Evolutionary conservation across 1,140 invertebrate genomes (phyloP).

Genomic region (Nephotettix cincticeps): DNA sequence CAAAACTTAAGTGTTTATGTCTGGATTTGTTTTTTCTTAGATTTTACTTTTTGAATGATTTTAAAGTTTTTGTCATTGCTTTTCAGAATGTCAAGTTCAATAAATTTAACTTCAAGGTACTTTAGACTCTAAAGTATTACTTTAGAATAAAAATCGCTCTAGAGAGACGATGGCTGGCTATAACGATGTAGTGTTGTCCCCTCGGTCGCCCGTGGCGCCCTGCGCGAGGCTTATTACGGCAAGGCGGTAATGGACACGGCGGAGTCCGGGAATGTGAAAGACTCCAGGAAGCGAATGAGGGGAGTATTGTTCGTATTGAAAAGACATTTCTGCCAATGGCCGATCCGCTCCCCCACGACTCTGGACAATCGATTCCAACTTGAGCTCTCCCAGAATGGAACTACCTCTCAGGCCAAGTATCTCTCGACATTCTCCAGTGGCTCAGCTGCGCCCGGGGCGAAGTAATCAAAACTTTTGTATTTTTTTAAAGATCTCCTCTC

Average conservation of each 20-base stretch:
- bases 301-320: not conserved
- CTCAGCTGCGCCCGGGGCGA: not conserved
- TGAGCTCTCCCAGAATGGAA: not conserved
- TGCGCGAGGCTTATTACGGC: no score
- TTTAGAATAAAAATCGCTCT: no score
- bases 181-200: no score
- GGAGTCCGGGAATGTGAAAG: not conserved
- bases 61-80: no score
- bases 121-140: no score
- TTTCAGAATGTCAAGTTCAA: no score
- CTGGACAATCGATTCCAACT: not conserved
- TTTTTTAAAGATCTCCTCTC: not conserved
- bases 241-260: not conserved
- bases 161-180: no score
- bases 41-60: no score
- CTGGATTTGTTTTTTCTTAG: no score
- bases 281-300: not conserved
- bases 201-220: no score
- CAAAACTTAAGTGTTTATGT: no score
- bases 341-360: not conserved
- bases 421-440: constrained; percentile 1
- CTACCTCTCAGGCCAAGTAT: constrained; percentile 5
- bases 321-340: constrained; percentile 3
- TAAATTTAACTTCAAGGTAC: no score
- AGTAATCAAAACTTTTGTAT: constrained; percentile 10